These are phyloP conservation scores for Pegea sp. DNA, from an alignment of 23 tunicate species.

Conservation along the genomic window DNA sequence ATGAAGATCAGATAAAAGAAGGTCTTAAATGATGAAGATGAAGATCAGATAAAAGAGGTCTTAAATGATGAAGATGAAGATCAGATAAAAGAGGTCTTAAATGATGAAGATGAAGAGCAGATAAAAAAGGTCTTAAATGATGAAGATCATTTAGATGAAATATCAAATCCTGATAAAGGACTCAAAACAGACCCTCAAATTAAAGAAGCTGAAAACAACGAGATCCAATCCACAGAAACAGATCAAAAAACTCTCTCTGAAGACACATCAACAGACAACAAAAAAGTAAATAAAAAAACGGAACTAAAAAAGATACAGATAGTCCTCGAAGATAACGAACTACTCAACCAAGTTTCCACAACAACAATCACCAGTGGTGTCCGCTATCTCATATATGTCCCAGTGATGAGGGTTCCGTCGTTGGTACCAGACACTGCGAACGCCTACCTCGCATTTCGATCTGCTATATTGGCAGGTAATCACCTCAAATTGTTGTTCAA, in stretches of 20 bases:
- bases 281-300: too few relatives aligned
- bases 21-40: background rate
- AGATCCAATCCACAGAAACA: too few relatives aligned
- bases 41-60: background rate
- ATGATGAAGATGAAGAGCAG: background rate
- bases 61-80: background rate
- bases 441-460: constrained; percentile 30
- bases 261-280: too few relatives aligned
- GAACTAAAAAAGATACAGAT: too few relatives aligned
- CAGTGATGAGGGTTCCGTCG: constrained; percentile 36
- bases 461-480: constrained; percentile 23
- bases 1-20: background rate
- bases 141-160: too few relatives aligned
- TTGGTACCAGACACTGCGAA: constrained; percentile 25
- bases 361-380: background rate
- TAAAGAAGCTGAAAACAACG: too few relatives aligned
- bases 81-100: background rate
- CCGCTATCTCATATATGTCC: constrained; percentile 24
- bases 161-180: too few relatives aligned
- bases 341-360: too few relatives aligned
- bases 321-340: too few relatives aligned
- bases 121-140: background rate
- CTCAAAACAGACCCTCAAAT: too few relatives aligned
- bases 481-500: background rate
- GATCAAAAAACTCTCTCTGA: too few relatives aligned